Conservation (phyloP, 2,888 invertebrate genomes). For the Galeruca laticollis region DNA sequence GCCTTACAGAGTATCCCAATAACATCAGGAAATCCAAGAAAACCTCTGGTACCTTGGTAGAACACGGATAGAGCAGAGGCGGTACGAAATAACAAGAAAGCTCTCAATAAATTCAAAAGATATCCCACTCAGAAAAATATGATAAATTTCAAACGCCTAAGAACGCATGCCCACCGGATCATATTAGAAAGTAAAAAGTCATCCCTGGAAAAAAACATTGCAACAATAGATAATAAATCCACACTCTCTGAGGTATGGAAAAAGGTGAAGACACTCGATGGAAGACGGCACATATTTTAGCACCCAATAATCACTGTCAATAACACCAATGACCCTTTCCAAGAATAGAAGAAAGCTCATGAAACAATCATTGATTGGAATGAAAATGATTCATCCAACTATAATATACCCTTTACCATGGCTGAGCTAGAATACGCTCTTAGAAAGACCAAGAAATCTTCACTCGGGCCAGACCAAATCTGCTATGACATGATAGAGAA, state of each 20-base stretch:
- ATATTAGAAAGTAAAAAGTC: too few species aligned
- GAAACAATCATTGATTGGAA: constrained; percentile 17
- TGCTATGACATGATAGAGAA: too few species aligned
- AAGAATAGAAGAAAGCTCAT: constrained; percentile 17
- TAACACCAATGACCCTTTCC: constrained; percentile 8
- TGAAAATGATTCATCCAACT: constrained; percentile 8
- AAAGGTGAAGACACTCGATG: too few species aligned
- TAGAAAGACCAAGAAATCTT: too few species aligned
- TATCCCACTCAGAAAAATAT: too few species aligned
- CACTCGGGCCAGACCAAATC: constrained; percentile 14
- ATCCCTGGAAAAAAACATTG: constrained; percentile 12
- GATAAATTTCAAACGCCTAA: constrained; percentile 11
- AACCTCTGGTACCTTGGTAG: too few species aligned
- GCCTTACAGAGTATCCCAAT: too few species aligned
- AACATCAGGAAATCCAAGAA: too few species aligned
- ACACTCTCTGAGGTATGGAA: constrained; percentile 6
- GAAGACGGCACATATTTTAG: too few species aligned
- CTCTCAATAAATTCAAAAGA: too few species aligned
- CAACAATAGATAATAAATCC: constrained; percentile 10
- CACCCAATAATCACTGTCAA: constrained; percentile 12
- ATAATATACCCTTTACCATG: too few species aligned
- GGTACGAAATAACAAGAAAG: too few species aligned
- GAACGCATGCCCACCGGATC: constrained; percentile 12
- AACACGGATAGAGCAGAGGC: constrained; percentile 10
- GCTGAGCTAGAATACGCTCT: background rate